A percentile compares a stretch with the other conserved stretches of the same genome.
Conservation (phyloP, 2,888 invertebrate species). For the Eulithis prunata region DNA sequence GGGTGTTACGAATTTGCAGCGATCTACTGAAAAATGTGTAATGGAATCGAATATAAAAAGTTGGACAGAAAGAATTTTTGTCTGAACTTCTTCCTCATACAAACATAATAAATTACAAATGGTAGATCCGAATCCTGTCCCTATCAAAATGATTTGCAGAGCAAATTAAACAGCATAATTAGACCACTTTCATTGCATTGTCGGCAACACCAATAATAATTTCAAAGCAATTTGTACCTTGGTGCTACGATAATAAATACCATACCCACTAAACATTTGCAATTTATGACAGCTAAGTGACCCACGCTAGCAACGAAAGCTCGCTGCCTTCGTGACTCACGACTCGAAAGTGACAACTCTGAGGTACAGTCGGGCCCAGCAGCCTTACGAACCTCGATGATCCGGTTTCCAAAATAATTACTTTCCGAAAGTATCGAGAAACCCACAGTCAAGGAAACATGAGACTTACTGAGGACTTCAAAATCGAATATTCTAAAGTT, state of each 20-base stretch:
- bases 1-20: conserved; percentile 18
- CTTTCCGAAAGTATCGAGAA: conserved; percentile 8
- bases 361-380: conserved; percentile 56
- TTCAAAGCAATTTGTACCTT: conserved; percentile 44
- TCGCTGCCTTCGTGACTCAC: conserved; percentile 70
- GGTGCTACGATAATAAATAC: conserved; percentile 51
- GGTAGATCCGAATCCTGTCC: not conserved
- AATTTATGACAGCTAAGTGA: conserved; percentile 51
- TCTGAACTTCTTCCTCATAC: not conserved
- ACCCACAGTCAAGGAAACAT: conserved; percentile 3
- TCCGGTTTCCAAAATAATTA: conserved; percentile 46
- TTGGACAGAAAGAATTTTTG: not conserved
- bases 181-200: conserved; percentile 29
- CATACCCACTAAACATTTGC: conserved; percentile 50
- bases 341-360: conserved; percentile 72
- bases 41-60: not conserved
- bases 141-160: conserved; percentile 9
- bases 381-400: conserved; percentile 45
- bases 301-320: conserved; percentile 58
- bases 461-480: not conserved
- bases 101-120: not conserved
- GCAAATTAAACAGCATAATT: conserved; percentile 28
- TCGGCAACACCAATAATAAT: conserved; percentile 24
- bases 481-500: not conserved
- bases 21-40: conserved; percentile 1